Evolutionary conservation across 92 coral and sea anemone species (phyloP), one percentile per base, ranked within the genome.

Genomic region (Phymanthus crucifer): DNA sequence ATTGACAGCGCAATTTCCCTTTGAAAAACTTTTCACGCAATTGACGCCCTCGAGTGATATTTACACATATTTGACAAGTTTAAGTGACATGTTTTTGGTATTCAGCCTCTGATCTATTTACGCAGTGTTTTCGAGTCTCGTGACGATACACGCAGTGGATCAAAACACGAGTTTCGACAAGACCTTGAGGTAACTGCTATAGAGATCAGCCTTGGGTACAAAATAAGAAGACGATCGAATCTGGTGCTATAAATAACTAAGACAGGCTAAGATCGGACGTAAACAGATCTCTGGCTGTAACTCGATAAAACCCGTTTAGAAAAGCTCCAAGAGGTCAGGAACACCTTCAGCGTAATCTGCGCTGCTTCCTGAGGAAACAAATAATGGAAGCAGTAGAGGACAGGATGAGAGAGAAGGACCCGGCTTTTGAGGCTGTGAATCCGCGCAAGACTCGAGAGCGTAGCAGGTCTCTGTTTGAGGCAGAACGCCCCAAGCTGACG

Each of bases 391-490:
- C 58, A 31, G 3, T 1, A 14, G 72, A 77, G 56, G 35, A 61
- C 2, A 75, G 47, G 9, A 61, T 61, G 13, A 57, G 13, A 26
- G 31, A 61, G 52, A 18, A 46, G 43, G 82, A 75, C 27, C 36
- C 48, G 12, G 72, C 65, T n/a, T 35, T 71, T 6, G 69, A 56
- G n/a, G 36, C 21, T 24, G 36, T 50, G 32, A 19, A 54, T 4
- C 48, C 37, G 4, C 61, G 8, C 14, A 78, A 70, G 31, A 50
- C 84, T 23, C 36, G 79, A 19, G 74, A 29, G 18, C 73, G 79
- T 23, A 83, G 97, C 56, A 92, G 70, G 82, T 77, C 97, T 13
- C 78, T 92, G 38, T 92, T 92, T 33, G 90, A 90, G 21, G 76
- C 94, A 7, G 88, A 77, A 58, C 81, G 79, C 1, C 86, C 86